Evolutionary conservation across 2,888 invertebrate genomes (phyloP).

Genomic region (Chrysolina haemoptera): DNA sequence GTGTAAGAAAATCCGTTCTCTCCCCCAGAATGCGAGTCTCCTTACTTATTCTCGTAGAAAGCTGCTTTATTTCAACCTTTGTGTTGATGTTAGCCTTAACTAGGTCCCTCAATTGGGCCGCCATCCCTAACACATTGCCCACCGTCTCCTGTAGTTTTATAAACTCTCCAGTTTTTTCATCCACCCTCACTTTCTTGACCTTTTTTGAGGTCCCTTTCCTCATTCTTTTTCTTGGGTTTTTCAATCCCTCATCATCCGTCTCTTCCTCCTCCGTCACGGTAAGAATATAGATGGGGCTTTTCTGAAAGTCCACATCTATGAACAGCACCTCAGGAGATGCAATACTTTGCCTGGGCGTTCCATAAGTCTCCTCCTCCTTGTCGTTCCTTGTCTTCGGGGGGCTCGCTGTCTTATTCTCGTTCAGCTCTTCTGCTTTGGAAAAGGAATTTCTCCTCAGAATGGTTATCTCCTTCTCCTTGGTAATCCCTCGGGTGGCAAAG

Average conservation of each 20-base stretch:
- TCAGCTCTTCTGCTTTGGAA: too few relatives aligned
- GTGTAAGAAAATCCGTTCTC: not conserved
- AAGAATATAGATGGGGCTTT: not conserved
- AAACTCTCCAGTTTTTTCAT: not conserved
- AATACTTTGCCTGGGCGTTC: not conserved
- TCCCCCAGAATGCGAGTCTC: not conserved
- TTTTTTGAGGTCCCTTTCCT: not conserved
- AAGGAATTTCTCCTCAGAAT: too few relatives aligned
- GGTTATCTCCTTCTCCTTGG: too few relatives aligned
- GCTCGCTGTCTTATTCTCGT: too few relatives aligned
- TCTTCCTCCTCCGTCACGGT: not conserved
- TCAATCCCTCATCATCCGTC: not conserved
- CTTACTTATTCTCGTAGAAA: not conserved
- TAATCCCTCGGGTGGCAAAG: too few relatives aligned
- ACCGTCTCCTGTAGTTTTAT: not conserved
- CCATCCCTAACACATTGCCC: not conserved
- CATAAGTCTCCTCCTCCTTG: not conserved
- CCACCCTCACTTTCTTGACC: not conserved
- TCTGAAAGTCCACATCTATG: not conserved
- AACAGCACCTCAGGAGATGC: not conserved
- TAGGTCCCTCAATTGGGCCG: not conserved
- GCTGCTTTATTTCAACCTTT: not conserved
- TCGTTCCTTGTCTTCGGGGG: not conserved
- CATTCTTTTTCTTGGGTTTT: not conserved
- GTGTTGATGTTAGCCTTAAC: not conserved